Conservation (phyloP, 2,888 invertebrate species). For the Holacanthella duospinosa region DNA sequence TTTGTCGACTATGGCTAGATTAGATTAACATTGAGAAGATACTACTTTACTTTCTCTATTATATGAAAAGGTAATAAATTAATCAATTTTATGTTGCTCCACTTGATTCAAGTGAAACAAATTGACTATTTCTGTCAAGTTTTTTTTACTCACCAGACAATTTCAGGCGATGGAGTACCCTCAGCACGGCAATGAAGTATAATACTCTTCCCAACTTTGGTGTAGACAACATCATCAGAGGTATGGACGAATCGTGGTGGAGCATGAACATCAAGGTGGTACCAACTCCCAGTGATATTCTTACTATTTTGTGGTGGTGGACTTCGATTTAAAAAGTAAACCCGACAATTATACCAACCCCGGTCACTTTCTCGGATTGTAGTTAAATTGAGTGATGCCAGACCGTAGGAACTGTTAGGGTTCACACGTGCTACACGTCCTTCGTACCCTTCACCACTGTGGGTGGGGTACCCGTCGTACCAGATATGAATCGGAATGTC, state of each 20-base stretch:
- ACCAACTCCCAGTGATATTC: slow-evolving; percentile 70
- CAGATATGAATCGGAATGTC: slow-evolving; percentile 95
- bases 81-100: too few relatives aligned
- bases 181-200: slow-evolving; percentile 93
- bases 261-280: slow-evolving; percentile 94
- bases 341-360: slow-evolving; percentile 92
- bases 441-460: slow-evolving; percentile 89
- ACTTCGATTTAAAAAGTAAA: slow-evolving; percentile 88
- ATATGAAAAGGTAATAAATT: too few relatives aligned
- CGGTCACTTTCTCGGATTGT: slow-evolving; percentile 85
- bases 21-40: too few relatives aligned
- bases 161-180: slow-evolving; percentile 89
- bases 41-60: too few relatives aligned
- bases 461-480: slow-evolving; percentile 95
- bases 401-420: slow-evolving; percentile 56
- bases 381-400: slow-evolving; percentile 89
- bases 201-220: slow-evolving; percentile 90
- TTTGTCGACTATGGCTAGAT: too few relatives aligned
- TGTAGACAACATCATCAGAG: slow-evolving; percentile 91
- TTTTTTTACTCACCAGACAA: slow-evolving; percentile 73
- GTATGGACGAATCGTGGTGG: slow-evolving; percentile 90
- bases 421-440: slow-evolving; percentile 81
- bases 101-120: too few relatives aligned
- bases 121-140: too few relatives aligned
- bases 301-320: slow-evolving; percentile 77